A percentile compares a stretch with the other conserved stretches of the same genome.
Conservation (phyloP, 1,140 invertebrate species). For the Atta texana region DNA sequence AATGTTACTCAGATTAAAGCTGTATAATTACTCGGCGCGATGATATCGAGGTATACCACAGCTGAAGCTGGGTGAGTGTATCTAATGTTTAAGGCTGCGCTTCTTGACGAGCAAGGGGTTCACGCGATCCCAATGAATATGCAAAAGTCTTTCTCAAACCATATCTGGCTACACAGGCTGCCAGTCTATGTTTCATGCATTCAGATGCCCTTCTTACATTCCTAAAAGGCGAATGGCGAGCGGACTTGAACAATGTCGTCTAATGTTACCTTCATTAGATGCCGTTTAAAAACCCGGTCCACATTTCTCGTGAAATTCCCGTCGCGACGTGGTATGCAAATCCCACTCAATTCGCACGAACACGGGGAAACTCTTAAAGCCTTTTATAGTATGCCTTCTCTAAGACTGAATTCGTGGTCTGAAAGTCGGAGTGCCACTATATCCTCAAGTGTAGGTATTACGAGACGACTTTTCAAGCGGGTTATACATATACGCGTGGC, state of each 20-base stretch:
- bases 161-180: conserved; percentile 53
- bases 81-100: conserved; percentile 64
- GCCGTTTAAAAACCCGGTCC: conserved; percentile 74
- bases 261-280: conserved; percentile 72
- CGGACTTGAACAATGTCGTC: conserved; percentile 67
- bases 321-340: conserved; percentile 71
- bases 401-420: conserved; percentile 75
- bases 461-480: conserved; percentile 65
- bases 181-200: conserved; percentile 78
- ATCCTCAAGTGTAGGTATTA: conserved; percentile 59
- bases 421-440: conserved; percentile 73
- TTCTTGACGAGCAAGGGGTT: conserved; percentile 60
- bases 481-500: conserved; percentile 49
- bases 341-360: conserved; percentile 72
- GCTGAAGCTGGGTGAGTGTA: conserved; percentile 12
- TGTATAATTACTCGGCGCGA: conserved; percentile 66
- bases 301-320: conserved; percentile 73
- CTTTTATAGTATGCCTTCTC: conserved; percentile 70
- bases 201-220: conserved; percentile 78
- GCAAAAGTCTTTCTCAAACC: conserved; percentile 71
- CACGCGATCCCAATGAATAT: conserved; percentile 76
- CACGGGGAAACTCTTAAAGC: conserved; percentile 75
- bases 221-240: conserved; percentile 22
- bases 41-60: conserved; percentile 25
- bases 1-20: conserved; percentile 64